These are phyloP conservation scores for Tetrax tetrax DNA, from an alignment of 2,113 vertebrate species.

Conservation along the genomic window DNA sequence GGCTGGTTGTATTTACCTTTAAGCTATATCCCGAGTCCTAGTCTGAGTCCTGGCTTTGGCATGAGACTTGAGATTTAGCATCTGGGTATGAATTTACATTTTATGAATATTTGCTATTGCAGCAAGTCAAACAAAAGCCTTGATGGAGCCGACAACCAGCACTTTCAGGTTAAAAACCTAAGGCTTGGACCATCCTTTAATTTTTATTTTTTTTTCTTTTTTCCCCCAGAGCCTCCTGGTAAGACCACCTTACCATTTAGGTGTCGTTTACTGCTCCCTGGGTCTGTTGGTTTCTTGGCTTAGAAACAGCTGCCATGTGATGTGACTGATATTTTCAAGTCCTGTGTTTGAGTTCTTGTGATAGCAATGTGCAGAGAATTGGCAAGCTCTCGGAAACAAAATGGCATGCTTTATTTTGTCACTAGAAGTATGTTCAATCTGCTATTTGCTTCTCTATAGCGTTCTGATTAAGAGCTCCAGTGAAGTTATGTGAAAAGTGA, in stretches of 20 bases:
- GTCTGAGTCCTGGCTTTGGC: neutral
- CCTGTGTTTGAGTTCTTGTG: constrained; percentile 50
- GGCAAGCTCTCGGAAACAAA: constrained; percentile 55
- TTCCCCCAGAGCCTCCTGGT: neutral
- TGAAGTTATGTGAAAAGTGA: constrained; percentile 59
- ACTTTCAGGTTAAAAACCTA: neutral
- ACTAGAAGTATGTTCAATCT: constrained; percentile 55
- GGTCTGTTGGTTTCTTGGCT: constrained; percentile 13
- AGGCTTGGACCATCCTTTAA: neutral
- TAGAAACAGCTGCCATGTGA: constrained; percentile 50
- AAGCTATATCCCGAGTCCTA: neutral
- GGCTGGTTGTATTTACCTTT: neutral
- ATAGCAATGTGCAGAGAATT: constrained; percentile 51
- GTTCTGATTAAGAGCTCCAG: constrained; percentile 65
- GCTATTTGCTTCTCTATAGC: constrained; percentile 54
- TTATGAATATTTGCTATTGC: neutral
- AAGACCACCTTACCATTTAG: neutral
- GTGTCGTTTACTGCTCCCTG: constrained; percentile 10
- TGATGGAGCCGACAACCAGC: neutral
- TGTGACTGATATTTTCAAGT: constrained; percentile 54
- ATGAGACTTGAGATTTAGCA: neutral
- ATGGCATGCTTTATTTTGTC: constrained; percentile 63
- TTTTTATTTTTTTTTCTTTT: too few relatives aligned
- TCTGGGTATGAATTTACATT: constrained; percentile 8
- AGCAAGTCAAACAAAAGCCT: neutral